Percentiles rank a stretch among this genome's conserved stretches.
Conservation (phyloP, 2,797 vertebrate genomes). For the Discoglossus pictus region DNA sequence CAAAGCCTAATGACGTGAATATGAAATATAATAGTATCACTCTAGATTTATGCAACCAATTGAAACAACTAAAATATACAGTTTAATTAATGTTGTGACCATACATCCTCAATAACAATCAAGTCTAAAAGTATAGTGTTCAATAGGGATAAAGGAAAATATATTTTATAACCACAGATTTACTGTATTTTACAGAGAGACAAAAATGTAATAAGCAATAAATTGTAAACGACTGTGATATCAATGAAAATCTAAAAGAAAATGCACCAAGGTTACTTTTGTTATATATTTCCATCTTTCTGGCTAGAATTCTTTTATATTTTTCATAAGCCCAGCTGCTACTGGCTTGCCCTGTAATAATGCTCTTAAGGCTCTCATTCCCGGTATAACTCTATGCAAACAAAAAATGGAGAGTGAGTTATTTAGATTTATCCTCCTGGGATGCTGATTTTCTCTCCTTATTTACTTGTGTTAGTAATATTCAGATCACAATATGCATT, state of each 20-base stretch:
- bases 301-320: conserved; percentile 59
- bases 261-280: conserved; percentile 59
- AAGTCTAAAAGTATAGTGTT: conserved; percentile 13
- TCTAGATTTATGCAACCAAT: not conserved
- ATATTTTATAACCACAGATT: conserved; percentile 17
- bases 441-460: conserved; percentile 63
- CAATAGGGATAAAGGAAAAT: conserved; percentile 37
- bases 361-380: conserved; percentile 61
- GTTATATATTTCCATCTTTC: conserved; percentile 65
- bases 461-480: conserved; percentile 66
- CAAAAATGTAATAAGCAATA: conserved; percentile 53
- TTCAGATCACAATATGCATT: conserved; percentile 62
- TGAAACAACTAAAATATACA: conserved; percentile 32
- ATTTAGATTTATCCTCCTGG: conserved; percentile 59
- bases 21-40: no score
- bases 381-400: conserved; percentile 69
- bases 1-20: no score
- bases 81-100: conserved; percentile 23
- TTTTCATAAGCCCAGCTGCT: conserved; percentile 66
- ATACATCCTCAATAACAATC: conserved; percentile 9
- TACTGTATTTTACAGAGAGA: conserved; percentile 34
- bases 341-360: conserved; percentile 61
- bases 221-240: conserved; percentile 54
- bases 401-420: conserved; percentile 63
- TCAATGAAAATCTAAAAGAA: conserved; percentile 54